phyloP scores from a whole-genome alignment of 2,113 vertebrate species.

The Oxygymnocypris stewartii region DNA sequence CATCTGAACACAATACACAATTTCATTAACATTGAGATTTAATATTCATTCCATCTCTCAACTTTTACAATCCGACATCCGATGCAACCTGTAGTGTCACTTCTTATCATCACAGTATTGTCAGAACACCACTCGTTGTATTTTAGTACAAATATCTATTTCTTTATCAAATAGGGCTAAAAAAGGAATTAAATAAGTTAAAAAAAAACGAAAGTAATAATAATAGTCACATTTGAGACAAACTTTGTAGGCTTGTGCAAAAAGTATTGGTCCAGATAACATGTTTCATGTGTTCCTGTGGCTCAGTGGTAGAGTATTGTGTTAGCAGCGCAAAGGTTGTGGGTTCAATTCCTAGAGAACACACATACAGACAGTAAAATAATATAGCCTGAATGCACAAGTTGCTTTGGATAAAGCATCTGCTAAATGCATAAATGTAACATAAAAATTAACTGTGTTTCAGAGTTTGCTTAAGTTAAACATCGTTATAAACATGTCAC shows the following conservation, averaged over 20 bases:
- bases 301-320: no score
- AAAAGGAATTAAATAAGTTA: neutral
- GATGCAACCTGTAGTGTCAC: neutral
- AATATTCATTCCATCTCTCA: neutral
- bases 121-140: neutral
- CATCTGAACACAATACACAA: neutral
- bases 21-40: neutral
- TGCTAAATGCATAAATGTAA: no score
- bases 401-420: no score
- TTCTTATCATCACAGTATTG: neutral
- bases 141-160: neutral
- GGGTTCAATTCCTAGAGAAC: no score
- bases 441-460: constrained; percentile 14
- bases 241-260: constrained; percentile 39
- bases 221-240: constrained; percentile 6
- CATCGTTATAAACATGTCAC: neutral
- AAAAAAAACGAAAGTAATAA: no score
- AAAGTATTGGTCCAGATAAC: constrained; percentile 47
- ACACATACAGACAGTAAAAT: no score
- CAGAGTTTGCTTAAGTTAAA: constrained; percentile 13
- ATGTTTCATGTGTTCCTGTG: no score
- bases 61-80: neutral
- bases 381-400: no score
- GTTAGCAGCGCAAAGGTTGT: no score
- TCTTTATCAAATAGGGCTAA: neutral